Percentiles rank a stretch among this genome's conserved stretches.
phyloP scores from a whole-genome alignment of 1,140 invertebrate genomes.

The Holotrichia oblita region DNA sequence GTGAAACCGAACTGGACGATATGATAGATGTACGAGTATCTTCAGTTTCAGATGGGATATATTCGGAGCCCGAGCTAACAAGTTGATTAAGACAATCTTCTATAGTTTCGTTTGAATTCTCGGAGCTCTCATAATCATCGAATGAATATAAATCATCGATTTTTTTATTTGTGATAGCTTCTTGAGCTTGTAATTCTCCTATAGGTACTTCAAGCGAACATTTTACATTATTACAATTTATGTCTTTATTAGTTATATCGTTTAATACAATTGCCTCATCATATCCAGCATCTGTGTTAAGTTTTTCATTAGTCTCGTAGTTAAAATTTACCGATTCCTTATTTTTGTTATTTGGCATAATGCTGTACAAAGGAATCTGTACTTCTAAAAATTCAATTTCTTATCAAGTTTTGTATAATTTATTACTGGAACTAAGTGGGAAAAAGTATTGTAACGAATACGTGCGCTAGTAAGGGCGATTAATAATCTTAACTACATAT shows the following conservation, averaged over 20 bases:
- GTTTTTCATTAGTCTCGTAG: neutral
- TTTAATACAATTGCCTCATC: neutral
- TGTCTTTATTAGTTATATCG: neutral
- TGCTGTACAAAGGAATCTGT: too few species aligned
- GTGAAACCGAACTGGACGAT: neutral
- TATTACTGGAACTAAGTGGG: too few species aligned
- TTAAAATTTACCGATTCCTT: neutral
- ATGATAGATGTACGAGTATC: neutral
- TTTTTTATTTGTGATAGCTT: neutral
- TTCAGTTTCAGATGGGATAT: neutral
- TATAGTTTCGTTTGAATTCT: neutral
- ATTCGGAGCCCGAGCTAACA: neutral
- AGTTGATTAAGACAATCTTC: neutral
- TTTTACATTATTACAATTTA: neutral
- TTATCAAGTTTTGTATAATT: too few species aligned
- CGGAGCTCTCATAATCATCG: neutral
- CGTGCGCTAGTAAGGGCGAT: too few species aligned
- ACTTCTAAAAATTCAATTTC: too few species aligned
- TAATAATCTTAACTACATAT: too few species aligned
- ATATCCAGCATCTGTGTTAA: neutral
- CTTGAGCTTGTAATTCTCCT: neutral
- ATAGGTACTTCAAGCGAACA: neutral
- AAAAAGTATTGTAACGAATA: too few species aligned
- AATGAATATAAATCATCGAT: neutral
- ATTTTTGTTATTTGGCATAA: neutral